A percentile compares a stretch with the other conserved stretches of the same genome.
Evolutionary conservation across 1,140 invertebrate species (phyloP).

Genomic region (Dysdera silvatica): DNA sequence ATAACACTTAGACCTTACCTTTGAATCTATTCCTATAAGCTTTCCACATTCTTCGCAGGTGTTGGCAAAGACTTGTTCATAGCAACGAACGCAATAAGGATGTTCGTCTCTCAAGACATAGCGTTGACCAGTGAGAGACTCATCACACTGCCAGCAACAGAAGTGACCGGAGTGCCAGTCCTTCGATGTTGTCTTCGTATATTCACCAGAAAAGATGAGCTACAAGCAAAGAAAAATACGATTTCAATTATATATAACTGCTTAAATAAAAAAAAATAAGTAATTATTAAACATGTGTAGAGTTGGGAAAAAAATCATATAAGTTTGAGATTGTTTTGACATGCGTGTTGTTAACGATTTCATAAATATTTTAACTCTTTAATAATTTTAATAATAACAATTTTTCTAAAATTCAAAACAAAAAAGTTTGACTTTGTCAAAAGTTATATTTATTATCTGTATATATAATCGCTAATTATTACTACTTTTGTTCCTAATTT

Average conservation of each 20-base stretch:
- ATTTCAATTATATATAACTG: neutral
- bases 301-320: too few relatives aligned
- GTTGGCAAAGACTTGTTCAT: conserved; percentile 97
- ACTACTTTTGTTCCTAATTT: too few relatives aligned
- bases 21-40: conserved; percentile 98
- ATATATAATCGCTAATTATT: too few relatives aligned
- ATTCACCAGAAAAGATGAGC: conserved; percentile 99
- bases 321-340: too few relatives aligned
- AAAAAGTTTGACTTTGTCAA: too few relatives aligned
- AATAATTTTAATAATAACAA: too few relatives aligned
- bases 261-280: neutral
- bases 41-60: conserved; percentile 97
- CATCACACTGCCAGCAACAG: conserved; percentile 96
- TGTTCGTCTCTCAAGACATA: conserved; percentile 97
- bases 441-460: too few relatives aligned
- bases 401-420: too few relatives aligned
- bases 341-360: too few relatives aligned
- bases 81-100: conserved; percentile 99
- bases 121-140: conserved; percentile 91
- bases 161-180: conserved; percentile 99
- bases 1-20: conserved; percentile 71
- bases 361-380: too few relatives aligned
- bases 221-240: conserved; percentile 45
- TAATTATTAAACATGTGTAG: too few relatives aligned
- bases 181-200: conserved; percentile 99